A percentile compares a stretch with the other conserved stretches of the same genome.
Evolutionary conservation across 37 sponge, comb jelly and placozoan species (phyloP).

Genomic region (Agelas oroides): DNA sequence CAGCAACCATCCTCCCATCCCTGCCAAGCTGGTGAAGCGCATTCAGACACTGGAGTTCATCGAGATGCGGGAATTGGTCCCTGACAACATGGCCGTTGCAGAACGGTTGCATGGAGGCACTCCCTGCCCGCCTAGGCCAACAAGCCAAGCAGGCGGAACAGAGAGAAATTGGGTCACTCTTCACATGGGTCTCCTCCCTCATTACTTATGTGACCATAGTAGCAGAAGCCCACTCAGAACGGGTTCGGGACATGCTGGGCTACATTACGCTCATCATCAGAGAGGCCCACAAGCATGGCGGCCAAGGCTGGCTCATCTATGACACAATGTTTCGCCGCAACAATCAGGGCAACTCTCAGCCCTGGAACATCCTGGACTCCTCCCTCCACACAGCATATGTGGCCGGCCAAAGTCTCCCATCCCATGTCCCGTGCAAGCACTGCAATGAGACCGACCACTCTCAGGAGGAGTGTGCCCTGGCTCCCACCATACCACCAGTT

Average conservation of each 20-base stretch:
- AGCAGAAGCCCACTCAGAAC: no score
- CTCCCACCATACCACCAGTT: not conserved
- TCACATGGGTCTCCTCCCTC: no score
- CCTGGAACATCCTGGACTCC: constrained; percentile 1
- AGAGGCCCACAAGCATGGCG: constrained; percentile 6
- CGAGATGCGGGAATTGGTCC: no score
- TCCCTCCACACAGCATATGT: not conserved
- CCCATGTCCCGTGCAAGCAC: not conserved
- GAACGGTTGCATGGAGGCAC: no score
- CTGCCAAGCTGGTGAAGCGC: no score
- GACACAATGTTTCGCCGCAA: constrained; percentile 11
- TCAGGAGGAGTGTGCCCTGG: not conserved
- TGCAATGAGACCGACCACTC: constrained; percentile 7
- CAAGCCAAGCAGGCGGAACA: no score
- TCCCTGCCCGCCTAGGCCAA: no score
- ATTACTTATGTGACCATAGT: no score
- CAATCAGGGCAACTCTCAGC: not conserved
- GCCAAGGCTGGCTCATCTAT: constrained; percentile 7
- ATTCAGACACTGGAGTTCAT: no score
- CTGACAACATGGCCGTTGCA: no score
- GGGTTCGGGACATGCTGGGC: constrained; percentile 20
- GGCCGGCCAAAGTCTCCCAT: not conserved
- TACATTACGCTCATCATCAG: constrained; percentile 10
- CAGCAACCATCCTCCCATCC: no score
- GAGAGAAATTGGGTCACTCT: no score